Conservation (phyloP, 2,888 invertebrate genomes). For the Sialis lutaria region DNA sequence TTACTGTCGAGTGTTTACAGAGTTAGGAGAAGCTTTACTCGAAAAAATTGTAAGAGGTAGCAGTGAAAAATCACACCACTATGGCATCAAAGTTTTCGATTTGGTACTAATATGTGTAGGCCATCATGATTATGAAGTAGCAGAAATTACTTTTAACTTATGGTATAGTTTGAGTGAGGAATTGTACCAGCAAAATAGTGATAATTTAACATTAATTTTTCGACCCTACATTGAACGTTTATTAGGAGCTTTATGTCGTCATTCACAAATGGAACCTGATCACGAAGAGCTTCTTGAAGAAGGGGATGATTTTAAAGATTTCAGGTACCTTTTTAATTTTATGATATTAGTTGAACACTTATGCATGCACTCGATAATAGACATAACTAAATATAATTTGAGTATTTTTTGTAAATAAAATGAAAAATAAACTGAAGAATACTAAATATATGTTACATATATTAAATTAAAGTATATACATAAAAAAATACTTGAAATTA, state of each 20-base stretch:
- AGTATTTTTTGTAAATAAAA: too few relatives aligned
- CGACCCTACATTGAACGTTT: conserved; percentile 81
- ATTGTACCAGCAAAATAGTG: conserved; percentile 73
- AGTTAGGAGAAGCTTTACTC: conserved; percentile 79
- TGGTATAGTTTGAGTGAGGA: conserved; percentile 95
- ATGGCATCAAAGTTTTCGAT: conserved; percentile 71
- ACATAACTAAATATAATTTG: too few relatives aligned
- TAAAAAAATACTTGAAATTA: too few relatives aligned
- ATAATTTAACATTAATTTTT: conserved; percentile 64
- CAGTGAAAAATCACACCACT: conserved; percentile 44
- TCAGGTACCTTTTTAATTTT: conserved; percentile 16
- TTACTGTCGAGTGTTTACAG: conserved; percentile 89
- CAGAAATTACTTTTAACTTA: conserved; percentile 83
- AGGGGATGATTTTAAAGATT: conserved; percentile 68
- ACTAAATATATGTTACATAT: too few relatives aligned
- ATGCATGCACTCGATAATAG: too few relatives aligned
- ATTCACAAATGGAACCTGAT: conserved; percentile 93
- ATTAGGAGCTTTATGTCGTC: conserved; percentile 75
- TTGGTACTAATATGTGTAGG: conserved; percentile 82
- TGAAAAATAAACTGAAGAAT: too few relatives aligned
- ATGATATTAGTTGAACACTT: too few relatives aligned
- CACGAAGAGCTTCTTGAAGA: conserved; percentile 73
- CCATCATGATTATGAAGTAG: conserved; percentile 94
- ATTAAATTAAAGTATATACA: too few relatives aligned
- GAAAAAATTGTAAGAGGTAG: conserved; percentile 57